Percentiles rank a stretch among this genome's conserved stretches.
These are phyloP conservation scores for Poecilus cupreus DNA, from an alignment of 2,888 invertebrate genomes.

Conservation along the genomic window DNA sequence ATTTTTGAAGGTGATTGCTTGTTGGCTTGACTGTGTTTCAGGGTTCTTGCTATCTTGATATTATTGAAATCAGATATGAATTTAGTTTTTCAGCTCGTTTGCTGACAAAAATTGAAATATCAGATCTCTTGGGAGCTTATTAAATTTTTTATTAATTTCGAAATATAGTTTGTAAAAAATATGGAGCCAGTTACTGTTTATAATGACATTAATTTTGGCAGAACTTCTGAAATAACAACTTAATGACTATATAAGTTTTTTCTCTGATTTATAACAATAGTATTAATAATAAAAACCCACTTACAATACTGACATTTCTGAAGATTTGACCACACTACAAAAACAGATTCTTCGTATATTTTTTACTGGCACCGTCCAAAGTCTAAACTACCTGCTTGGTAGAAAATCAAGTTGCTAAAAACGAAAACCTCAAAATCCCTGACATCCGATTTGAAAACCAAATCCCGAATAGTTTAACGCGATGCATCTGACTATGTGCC, in stretches of 20 bases:
- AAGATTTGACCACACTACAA: neutral
- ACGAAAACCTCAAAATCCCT: no score
- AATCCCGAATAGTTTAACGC: no score
- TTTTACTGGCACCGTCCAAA: conserved; percentile 10
- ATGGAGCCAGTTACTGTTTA: conserved; percentile 3
- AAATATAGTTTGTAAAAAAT: conserved; percentile 18
- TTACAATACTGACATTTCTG: conserved; percentile 20
- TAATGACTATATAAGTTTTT: conserved; percentile 30
- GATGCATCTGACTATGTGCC: neutral
- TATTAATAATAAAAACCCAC: conserved; percentile 42
- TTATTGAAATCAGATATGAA: no score
- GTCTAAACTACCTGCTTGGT: conserved; percentile 1
- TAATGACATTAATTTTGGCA: conserved; percentile 29
- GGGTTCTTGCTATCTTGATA: no score
- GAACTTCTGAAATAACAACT: conserved; percentile 21
- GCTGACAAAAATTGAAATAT: neutral
- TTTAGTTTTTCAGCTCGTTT: neutral
- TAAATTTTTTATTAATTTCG: conserved; percentile 22
- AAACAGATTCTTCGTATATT: conserved; percentile 4
- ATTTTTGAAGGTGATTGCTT: no score
- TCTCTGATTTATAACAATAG: conserved; percentile 33
- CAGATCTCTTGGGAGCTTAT: neutral
- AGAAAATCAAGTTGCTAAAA: neutral
- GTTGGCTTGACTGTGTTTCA: no score
- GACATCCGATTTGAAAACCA: no score